Base-by-base conservation (phyloP, 2,797 vertebrate species). In the Darevskia mixta region DNA sequence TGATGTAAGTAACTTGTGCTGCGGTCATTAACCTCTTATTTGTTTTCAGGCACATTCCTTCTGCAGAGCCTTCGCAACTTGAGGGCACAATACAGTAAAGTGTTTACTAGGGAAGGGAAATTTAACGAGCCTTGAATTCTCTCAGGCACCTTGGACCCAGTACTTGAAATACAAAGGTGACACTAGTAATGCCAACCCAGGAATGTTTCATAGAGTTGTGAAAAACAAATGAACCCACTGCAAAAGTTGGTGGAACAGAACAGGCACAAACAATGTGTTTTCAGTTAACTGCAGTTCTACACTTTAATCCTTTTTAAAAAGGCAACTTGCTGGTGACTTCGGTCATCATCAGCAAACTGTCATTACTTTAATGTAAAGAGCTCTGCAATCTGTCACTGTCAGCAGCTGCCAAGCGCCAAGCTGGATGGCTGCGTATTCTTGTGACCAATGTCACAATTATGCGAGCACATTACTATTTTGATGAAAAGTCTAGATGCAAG, bases 71-170 rank as follows among this genome's bases (percentile, higher is more conserved):
- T 0, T 8, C 25, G 0, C 35, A 4, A 0, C 0, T 9, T 11
- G 35, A 9, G 81, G 71, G 23, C n/a, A 66, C 17, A 73, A 25
- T 35, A 0, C 2, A 0, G 76, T 81, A 32, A n/a, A 55, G 43
- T 45, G 25, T 71, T 73, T 25, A 0, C 64, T 0, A 78, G 32
- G 0, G 17, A 49, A 11, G 55, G 43, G 1, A 27, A 0, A 0
- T 0, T 5, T 0, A 18, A 5, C 3, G 0, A 69, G 80, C 76
- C 6, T 82, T 0, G 45, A 61, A 1, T 43, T 61, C 38, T 27
- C 2, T 3, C 8, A 11, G 43, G 55, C 1, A 7, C 13, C 3
- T 25, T 0, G 15, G 23, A 5, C 18, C 1, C 38, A 41, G 29
- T 1, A 13, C 0, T 0, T 49, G 77, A 49, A 81, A 66, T 67